These are phyloP conservation scores for Mastigias papua DNA, from an alignment of 30 jellyfish, hydroid and myxozoan species.

Conservation along the genomic window DNA sequence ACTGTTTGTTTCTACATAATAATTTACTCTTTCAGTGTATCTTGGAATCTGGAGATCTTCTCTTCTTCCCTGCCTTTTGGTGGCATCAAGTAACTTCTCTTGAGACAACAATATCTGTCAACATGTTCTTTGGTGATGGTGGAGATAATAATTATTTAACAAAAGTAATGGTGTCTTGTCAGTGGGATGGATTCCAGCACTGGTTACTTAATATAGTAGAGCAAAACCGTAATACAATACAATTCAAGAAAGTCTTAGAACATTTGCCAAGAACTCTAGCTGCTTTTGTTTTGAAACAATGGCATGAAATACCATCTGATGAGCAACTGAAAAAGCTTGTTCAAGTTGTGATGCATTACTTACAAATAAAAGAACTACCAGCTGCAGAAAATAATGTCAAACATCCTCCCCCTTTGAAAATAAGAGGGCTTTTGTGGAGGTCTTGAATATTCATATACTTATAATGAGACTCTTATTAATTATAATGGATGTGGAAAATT, in stretches of 20 bases:
- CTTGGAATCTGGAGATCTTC: conserved; percentile 91
- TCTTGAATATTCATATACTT: conserved; percentile 64
- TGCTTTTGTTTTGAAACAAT: conserved; percentile 85
- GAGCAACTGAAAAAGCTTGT: conserved; percentile 78
- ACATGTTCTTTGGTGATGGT: conserved; percentile 96
- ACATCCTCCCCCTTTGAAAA: conserved; percentile 93
- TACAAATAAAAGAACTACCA: conserved; percentile 72
- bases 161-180: conserved; percentile 89
- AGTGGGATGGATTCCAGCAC: conserved; percentile 85
- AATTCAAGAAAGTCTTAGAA: conserved; percentile 79
- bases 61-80: conserved; percentile 99
- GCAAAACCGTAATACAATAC: conserved; percentile 82
- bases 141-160: conserved; percentile 83
- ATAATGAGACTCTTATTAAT: too few species aligned
- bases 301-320: conserved; percentile 96
- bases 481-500: too few species aligned
- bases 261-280: conserved; percentile 70
- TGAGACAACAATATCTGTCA: conserved; percentile 87
- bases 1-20: too few species aligned
- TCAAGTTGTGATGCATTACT: conserved; percentile 58
- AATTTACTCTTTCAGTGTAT: conserved; percentile 76
- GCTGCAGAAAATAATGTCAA: conserved; percentile 22
- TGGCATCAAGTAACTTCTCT: conserved; percentile 98
- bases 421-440: conserved; percentile 97
- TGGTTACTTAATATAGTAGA: conserved; percentile 95